Percentiles rank a stretch among this genome's conserved stretches.
Conservation (phyloP, 2,888 invertebrate genomes). For the Drosophila antonietae region DNA sequence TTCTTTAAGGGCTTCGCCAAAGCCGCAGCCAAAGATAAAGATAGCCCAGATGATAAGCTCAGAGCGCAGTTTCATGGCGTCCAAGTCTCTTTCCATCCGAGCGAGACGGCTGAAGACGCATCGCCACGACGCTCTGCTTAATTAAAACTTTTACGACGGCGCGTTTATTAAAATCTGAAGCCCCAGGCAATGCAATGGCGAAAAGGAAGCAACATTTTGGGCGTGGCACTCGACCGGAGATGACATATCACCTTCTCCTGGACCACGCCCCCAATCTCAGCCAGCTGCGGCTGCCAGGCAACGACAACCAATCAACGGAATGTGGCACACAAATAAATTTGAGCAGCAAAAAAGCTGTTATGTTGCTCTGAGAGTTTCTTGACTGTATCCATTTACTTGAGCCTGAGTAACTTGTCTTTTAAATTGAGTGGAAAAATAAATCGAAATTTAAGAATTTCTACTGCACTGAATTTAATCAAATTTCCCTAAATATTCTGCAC, state of each 20-base stretch:
- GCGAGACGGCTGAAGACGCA: slow-evolving; percentile 25
- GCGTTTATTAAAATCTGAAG: slow-evolving; percentile 72
- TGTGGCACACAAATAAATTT: slow-evolving; percentile 15
- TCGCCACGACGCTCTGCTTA: slow-evolving; percentile 51
- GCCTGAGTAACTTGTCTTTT: background rate
- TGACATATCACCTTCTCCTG: slow-evolving; percentile 56
- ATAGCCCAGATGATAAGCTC: slow-evolving; percentile 56
- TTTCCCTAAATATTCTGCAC: background rate
- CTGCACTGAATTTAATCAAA: background rate
- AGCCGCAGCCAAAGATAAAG: slow-evolving; percentile 20
- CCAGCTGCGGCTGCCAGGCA: slow-evolving; percentile 18
- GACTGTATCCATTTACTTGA: background rate
- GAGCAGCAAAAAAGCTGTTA: background rate
- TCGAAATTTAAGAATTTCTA: background rate
- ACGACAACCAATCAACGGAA: slow-evolving; percentile 12
- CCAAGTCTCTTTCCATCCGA: slow-evolving; percentile 37
- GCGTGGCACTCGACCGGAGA: slow-evolving; percentile 38
- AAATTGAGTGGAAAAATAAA: background rate
- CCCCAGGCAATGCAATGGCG: slow-evolving; percentile 46
- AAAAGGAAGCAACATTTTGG: slow-evolving; percentile 5
- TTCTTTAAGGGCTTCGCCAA: slow-evolving; percentile 34
- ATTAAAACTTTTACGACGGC: slow-evolving; percentile 69
- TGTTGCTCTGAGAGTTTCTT: too few relatives aligned
- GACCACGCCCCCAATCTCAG: slow-evolving; percentile 2
- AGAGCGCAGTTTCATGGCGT: slow-evolving; percentile 57